A percentile compares a stretch with the other conserved stretches of the same genome.
These are phyloP conservation scores for Rafetus swinhoei DNA, from an alignment of 2,113 vertebrate genomes.

Conservation along the genomic window DNA sequence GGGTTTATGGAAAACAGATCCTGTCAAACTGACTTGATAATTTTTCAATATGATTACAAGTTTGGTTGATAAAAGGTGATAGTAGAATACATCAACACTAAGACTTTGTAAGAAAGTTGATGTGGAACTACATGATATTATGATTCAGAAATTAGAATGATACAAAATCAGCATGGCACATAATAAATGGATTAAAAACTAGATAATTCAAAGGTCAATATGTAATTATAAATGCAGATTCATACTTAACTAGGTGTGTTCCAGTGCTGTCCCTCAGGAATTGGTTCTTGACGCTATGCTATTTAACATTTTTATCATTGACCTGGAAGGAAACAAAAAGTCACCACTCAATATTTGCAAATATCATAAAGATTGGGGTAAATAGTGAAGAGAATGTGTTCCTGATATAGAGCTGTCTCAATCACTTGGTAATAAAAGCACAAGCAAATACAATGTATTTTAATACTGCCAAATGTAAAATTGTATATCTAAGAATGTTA, in stretches of 20 bases:
- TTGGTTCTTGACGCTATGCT: not conserved
- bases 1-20: not conserved
- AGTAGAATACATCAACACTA: no score
- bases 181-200: not conserved
- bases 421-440: not conserved
- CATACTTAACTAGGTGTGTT: not conserved
- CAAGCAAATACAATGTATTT: not conserved
- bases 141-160: not conserved
- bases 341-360: not conserved
- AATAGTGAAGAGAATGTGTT: not conserved
- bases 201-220: not conserved
- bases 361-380: not conserved
- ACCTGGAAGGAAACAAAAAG: not conserved
- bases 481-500: not conserved
- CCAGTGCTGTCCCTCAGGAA: not conserved
- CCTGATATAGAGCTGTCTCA: not conserved
- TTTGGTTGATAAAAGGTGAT: not conserved
- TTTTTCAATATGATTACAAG: not conserved
- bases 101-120: not conserved
- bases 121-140: not conserved
- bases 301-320: not conserved
- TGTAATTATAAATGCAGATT: not conserved
- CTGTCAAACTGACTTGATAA: not conserved
- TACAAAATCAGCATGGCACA: not conserved
- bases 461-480: not conserved